These are phyloP conservation scores for Papilio polytes DNA, from an alignment of 1,140 invertebrate species.

Conservation along the genomic window DNA sequence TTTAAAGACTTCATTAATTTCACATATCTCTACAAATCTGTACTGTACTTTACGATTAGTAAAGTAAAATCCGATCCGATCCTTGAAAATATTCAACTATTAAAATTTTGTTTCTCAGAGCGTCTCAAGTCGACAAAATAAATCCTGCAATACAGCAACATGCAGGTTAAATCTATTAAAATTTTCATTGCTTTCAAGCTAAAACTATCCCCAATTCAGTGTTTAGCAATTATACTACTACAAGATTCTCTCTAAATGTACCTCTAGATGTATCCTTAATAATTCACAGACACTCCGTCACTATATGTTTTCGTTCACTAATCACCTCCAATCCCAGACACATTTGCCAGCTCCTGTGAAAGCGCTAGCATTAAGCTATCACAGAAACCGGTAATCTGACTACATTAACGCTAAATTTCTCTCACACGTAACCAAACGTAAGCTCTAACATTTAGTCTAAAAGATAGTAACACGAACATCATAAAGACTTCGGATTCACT, in stretches of 20 bases:
- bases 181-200: background rate
- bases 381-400: constrained; percentile 26
- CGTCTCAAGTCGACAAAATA: no score
- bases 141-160: background rate
- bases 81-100: no score
- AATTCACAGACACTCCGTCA: background rate
- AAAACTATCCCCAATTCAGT: background rate
- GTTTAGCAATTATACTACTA: background rate
- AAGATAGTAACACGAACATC: background rate
- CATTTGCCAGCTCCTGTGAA: constrained; percentile 27
- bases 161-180: background rate
- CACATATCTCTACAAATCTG: no score
- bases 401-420: constrained; percentile 34
- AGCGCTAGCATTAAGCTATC: constrained; percentile 37
- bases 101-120: no score
- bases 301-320: constrained; percentile 38
- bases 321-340: constrained; percentile 36
- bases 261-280: constrained; percentile 6
- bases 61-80: no score
- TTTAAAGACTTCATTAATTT: background rate
- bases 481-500: no score
- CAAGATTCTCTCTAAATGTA: background rate
- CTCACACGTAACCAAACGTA: constrained; percentile 20
- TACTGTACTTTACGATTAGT: no score
- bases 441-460: background rate